Base-by-base conservation (phyloP, 2,888 invertebrate genomes). In the Lepetodrilus schrolli region DNA sequence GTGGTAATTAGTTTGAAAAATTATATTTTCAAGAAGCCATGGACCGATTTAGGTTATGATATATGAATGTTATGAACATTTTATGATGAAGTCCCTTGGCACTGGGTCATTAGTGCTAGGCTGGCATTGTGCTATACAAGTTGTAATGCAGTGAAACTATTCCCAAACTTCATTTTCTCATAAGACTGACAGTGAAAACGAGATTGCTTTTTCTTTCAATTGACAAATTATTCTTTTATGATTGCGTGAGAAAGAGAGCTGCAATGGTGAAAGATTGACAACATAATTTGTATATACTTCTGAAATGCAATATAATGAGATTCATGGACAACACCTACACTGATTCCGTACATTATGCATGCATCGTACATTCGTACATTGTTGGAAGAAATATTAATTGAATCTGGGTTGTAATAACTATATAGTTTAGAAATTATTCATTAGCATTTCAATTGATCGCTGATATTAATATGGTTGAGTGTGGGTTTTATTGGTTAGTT, bases 161-260 rank as follows among this genome's bases (percentile, higher is more conserved):
- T 58, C 58, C 26, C 30, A 26, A 30, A 58, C 26, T 23, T 58
- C 26, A 23, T 58, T 23, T 58, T 58, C 58, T 58, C 34, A 30
- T 58, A n/a, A 34, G 26, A 8, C 30, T 30, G 58, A 43, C 50
- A 17, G 58, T 30, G 30, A 30, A 58, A 58, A 26, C 26, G 58
- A 58, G 58, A 58, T 58, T 58, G 58, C 58, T 58, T 58, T 58
- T 58, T 23, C 58, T 30, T 34, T 17, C 30, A 30, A 58, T 58
- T 30, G 58, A 58, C 58, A 58, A 58, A 58, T 58, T 58, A 58
- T 58, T 58, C 58, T 58, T 58, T 58, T 58, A 58, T 58, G 58
- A 58, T 58, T 58, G 58, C 30, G 26, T 34, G 58, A 30, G 58
- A 58, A 34, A 58, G 34, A 58, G 58, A 58, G 30, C 58, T 30